A percentile compares a stretch with the other conserved stretches of the same genome.
Evolutionary conservation across 1,140 invertebrate genomes (phyloP).

Genomic region (Campoletis sonorensis): DNA sequence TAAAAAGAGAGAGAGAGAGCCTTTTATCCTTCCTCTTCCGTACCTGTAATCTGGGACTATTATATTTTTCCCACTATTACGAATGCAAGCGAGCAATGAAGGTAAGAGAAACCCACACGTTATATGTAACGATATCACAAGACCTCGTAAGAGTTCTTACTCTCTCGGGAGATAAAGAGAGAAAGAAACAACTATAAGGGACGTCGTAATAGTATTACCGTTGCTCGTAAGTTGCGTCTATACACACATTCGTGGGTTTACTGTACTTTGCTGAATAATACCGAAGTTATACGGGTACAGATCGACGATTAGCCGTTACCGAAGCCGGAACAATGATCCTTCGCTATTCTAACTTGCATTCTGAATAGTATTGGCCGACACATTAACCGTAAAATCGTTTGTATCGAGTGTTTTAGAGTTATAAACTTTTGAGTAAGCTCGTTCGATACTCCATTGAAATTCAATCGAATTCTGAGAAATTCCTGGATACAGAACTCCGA

Average conservation of each 20-base stretch:
- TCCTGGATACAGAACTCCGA: too few relatives aligned
- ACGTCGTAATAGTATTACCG: constrained; percentile 44
- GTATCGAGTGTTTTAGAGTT: too few relatives aligned
- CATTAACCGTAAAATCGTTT: too few relatives aligned
- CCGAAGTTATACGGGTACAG: constrained; percentile 27
- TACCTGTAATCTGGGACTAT: neutral
- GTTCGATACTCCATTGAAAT: too few relatives aligned
- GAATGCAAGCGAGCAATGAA: constrained; percentile 15
- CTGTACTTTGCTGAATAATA: constrained; percentile 31
- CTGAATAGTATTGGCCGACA: too few relatives aligned
- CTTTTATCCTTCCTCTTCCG: constrained; percentile 30
- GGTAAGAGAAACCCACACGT: constrained; percentile 25
- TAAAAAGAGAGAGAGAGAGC: neutral
- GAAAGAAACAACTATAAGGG: constrained; percentile 20
- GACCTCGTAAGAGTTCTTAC: constrained; percentile 23
- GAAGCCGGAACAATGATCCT: constrained; percentile 13
- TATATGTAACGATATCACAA: constrained; percentile 8
- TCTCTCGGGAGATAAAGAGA: neutral
- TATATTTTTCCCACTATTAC: constrained; percentile 37
- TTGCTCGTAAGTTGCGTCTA: constrained; percentile 31
- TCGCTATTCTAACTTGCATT: neutral
- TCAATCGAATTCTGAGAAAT: too few relatives aligned
- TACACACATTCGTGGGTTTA: neutral
- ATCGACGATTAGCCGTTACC: constrained; percentile 29
- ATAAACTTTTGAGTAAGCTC: too few relatives aligned